These are phyloP conservation scores for Halcyon smyrnensis DNA, from an alignment of 2,797 vertebrate species.

Conservation along the genomic window DNA sequence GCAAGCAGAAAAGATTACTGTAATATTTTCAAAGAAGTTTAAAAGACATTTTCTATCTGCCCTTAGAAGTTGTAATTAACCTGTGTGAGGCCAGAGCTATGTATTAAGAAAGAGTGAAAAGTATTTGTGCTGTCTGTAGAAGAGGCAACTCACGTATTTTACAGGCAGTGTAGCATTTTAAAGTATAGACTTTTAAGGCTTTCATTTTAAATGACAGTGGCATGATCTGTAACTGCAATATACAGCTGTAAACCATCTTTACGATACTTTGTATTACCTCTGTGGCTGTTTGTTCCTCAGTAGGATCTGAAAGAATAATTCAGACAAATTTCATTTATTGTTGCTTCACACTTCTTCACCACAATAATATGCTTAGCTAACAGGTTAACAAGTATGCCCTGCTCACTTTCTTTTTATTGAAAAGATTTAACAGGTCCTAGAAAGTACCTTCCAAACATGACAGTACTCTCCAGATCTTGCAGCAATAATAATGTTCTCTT, in stretches of 20 bases:
- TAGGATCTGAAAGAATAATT: background rate
- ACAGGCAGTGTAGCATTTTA: background rate
- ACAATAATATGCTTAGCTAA: background rate
- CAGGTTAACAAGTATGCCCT: conserved; percentile 9
- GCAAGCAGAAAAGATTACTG: background rate
- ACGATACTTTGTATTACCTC: background rate
- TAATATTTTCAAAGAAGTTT: background rate
- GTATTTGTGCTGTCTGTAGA: background rate
- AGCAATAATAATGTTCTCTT: background rate
- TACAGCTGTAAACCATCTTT: background rate
- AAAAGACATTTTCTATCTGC: background rate
- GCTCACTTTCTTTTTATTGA: background rate
- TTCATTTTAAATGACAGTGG: conserved; percentile 23
- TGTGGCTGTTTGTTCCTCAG: background rate
- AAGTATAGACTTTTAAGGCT: background rate
- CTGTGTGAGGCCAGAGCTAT: background rate
- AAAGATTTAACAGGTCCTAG: background rate
- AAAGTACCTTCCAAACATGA: background rate
- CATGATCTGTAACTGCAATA: conserved; percentile 42
- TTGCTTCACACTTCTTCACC: background rate
- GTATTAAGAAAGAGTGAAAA: background rate
- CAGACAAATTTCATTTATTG: conserved; percentile 18
- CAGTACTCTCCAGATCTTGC: background rate
- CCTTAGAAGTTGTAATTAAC: conserved; percentile 47
- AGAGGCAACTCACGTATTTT: background rate